Evolutionary conservation across 92 coral and sea anemone species (phyloP).

Genomic region (Epizoanthus fatuus): DNA sequence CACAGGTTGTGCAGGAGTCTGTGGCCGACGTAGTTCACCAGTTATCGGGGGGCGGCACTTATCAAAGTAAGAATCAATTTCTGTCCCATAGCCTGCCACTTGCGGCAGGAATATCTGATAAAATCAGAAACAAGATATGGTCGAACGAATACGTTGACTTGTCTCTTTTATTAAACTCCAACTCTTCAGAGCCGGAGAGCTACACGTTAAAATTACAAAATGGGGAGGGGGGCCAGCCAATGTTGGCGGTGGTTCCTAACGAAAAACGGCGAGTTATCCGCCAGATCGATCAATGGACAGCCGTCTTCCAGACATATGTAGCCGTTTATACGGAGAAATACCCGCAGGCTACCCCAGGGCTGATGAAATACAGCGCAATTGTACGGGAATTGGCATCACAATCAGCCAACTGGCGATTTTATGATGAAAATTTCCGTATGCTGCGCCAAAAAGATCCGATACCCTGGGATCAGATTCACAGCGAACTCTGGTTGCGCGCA

Average conservation of each 20-base stretch:
- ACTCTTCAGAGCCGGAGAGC: background rate
- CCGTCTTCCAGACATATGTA: slow-evolving; percentile 31
- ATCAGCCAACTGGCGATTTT: slow-evolving; percentile 61
- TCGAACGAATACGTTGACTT: background rate
- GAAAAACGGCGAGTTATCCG: background rate
- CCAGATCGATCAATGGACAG: slow-evolving; percentile 24
- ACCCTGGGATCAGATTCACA: slow-evolving; percentile 50
- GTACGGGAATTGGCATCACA: slow-evolving; percentile 43
- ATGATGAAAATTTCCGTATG: slow-evolving; percentile 54
- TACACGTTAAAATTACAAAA: slow-evolving; percentile 15
- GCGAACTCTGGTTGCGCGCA: slow-evolving; percentile 55
- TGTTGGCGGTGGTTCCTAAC: background rate
- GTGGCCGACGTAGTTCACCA: too few relatives aligned
- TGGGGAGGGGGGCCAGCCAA: slow-evolving; percentile 17
- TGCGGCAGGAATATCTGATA: background rate
- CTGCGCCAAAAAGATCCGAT: slow-evolving; percentile 14
- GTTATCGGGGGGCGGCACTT: too few relatives aligned
- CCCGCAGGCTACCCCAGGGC: background rate
- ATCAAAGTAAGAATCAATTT: too few relatives aligned
- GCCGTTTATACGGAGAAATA: slow-evolving; percentile 22
- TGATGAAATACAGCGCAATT: slow-evolving; percentile 54
- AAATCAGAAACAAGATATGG: background rate
- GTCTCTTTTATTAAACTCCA: background rate
- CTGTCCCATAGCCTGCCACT: background rate
- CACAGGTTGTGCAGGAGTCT: too few relatives aligned